Evolutionary conservation across 2,888 invertebrate genomes (phyloP).

Genomic region (Oegoconia quadripuncta): DNA sequence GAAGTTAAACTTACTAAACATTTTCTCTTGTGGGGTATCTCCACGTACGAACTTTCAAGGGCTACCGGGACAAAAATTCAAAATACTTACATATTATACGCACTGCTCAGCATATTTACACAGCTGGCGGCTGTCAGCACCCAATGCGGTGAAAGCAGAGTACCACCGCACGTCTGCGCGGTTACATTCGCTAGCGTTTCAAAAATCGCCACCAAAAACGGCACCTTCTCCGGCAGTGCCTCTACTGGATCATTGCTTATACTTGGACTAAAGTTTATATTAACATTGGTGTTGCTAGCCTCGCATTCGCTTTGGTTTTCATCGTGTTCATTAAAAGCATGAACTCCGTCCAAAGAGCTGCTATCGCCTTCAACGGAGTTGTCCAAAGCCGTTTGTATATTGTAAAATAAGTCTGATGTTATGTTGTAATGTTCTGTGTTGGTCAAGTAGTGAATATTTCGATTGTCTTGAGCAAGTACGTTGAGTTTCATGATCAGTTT

Average conservation of each 20-base stretch:
- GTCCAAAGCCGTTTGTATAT: background rate
- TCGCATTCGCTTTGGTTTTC: constrained; percentile 2
- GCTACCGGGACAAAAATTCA: too few relatives aligned
- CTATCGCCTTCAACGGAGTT: background rate
- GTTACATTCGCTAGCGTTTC: constrained; percentile 43
- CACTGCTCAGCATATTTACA: constrained; percentile 31
- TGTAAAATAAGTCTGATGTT: background rate
- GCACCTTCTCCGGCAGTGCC: constrained; percentile 22
- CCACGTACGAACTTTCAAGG: too few relatives aligned
- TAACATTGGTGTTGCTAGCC: background rate
- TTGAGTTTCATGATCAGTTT: constrained; percentile 1
- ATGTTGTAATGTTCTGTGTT: too few relatives aligned
- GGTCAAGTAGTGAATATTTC: too few relatives aligned
- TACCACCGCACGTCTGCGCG: constrained; percentile 47
- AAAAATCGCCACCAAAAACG: constrained; percentile 46
- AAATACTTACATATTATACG: constrained; percentile 22
- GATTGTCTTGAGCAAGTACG: too few relatives aligned
- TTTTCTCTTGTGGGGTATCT: too few relatives aligned
- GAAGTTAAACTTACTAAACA: too few relatives aligned
- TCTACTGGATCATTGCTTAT: background rate
- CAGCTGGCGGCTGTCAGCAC: constrained; percentile 44
- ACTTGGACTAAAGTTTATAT: background rate
- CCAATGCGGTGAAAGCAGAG: constrained; percentile 36
- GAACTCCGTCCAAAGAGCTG: background rate
- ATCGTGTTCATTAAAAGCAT: background rate